Conservation (phyloP, 2,888 invertebrate genomes). For the Trichopoda pennipes region DNA sequence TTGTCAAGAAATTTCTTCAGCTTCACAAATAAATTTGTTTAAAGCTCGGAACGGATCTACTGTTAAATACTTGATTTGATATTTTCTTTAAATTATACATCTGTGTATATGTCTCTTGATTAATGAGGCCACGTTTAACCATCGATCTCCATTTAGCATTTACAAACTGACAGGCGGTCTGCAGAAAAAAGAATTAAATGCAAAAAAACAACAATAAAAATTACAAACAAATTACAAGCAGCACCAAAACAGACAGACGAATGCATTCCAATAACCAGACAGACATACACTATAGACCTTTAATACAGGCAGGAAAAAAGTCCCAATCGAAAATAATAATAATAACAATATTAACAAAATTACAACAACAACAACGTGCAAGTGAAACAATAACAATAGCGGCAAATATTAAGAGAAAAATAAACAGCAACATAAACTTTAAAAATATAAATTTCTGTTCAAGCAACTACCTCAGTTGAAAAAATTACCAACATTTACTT, state of each 20-base stretch:
- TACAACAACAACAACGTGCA: conserved; percentile 56
- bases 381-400: conserved; percentile 40
- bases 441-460: conserved; percentile 47
- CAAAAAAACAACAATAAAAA: conserved; percentile 50
- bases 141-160: conserved; percentile 80
- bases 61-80: conserved; percentile 3
- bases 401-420: conserved; percentile 63
- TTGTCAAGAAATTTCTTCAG: too few species aligned
- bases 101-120: conserved; percentile 76
- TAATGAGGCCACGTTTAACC: conserved; percentile 79
- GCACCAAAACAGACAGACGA: conserved; percentile 47
- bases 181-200: conserved; percentile 49
- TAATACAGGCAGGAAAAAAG: conserved; percentile 39
- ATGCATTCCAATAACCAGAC: conserved; percentile 2
- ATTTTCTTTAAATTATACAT: conserved; percentile 7
- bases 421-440: conserved; percentile 30
- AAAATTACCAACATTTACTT: conserved; percentile 32
- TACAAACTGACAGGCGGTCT: conserved; percentile 69
- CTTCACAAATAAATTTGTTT: neutral
- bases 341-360: conserved; percentile 36
- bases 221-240: conserved; percentile 64
- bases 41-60: neutral
- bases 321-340: conserved; percentile 47
- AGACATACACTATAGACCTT: conserved; percentile 35
- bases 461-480: conserved; percentile 17